Evolutionary conservation across 2,888 invertebrate genomes (phyloP), one percentile per base, ranked within the genome.

Genomic region (Pyralis farinalis): DNA sequence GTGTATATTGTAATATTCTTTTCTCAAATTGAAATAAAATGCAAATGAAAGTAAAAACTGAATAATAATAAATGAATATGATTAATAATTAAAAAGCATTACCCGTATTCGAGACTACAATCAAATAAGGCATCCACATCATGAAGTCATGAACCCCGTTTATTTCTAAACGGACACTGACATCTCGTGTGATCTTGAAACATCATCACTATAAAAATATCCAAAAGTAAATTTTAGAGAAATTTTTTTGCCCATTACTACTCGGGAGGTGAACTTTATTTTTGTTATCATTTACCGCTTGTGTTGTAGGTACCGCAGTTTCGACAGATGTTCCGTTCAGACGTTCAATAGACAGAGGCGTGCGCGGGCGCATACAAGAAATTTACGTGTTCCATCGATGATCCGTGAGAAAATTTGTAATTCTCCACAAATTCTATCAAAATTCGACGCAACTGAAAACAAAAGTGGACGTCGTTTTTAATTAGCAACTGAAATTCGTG

Each of bases 241-340:
- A 40, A 40, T 44, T 41, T 58, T 68, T 72, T 66, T 64, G 48
- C 65, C 61, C 49, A 58, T 65, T 65, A 75, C 62, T 63, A 64
- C 76, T 71, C 74, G 77, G 74, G 80, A 73, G 78, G 69, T 67
- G 62, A 30, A 71, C 73, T 76, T 83, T 83, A 84, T 86, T 86
- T 86, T 81, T 52, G 82, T 82, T 84, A 84, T 79, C 77, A 82
- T 76, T 75, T 53, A 43, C 61, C 70, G 67, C 63, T 67, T 59
- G 70, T 74, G 75, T 16, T 4, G 74, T 71, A n/a, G n/a, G 68
- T 69, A 59, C 60, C 51, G 57, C 65, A 60, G 65, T 54, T 63
- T 61, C 66, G 61, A 63, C 75, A 74, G 65, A 70, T 74, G 78
- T 67, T 61, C 53, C 53, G 44, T 57, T 8, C 25, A 25, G 25